phyloP scores from a whole-genome alignment of 2,888 invertebrate genomes.

The Choreutis nemorana region DNA sequence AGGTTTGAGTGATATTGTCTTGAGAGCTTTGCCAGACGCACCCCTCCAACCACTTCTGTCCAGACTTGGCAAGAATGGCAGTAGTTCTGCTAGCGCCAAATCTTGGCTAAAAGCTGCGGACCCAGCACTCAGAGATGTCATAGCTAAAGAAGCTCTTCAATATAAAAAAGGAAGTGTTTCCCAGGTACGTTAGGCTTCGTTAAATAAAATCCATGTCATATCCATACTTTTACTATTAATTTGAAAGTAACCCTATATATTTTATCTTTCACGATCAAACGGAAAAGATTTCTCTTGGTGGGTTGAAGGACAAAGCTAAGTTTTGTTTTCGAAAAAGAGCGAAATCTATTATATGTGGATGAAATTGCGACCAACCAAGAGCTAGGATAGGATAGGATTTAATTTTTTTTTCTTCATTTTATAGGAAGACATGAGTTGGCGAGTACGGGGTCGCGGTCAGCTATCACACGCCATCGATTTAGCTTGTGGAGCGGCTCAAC shows the following conservation, averaged over 20 bases:
- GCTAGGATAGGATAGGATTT: no score
- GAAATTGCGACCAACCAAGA: no score
- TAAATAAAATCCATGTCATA: no score
- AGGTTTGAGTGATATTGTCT: constrained; percentile 80
- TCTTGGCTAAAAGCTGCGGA: constrained; percentile 78
- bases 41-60: constrained; percentile 79
- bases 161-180: constrained; percentile 72
- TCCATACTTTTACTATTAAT: no score
- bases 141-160: constrained; percentile 86
- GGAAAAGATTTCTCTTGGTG: no score
- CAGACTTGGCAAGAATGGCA: constrained; percentile 69
- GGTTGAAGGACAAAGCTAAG: no score
- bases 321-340: no score
- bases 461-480: constrained; percentile 75
- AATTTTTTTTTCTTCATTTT: no score
- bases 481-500: constrained; percentile 79
- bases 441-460: constrained; percentile 78
- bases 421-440: constrained; percentile 76
- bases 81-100: constrained; percentile 62
- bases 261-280: no score
- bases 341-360: no score
- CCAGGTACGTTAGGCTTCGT: constrained; percentile 34
- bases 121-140: constrained; percentile 79
- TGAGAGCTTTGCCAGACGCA: constrained; percentile 81
- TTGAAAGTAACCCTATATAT: no score